Conservation (phyloP, 2,888 invertebrate species). For the Zootermopsis nevadensis region DNA sequence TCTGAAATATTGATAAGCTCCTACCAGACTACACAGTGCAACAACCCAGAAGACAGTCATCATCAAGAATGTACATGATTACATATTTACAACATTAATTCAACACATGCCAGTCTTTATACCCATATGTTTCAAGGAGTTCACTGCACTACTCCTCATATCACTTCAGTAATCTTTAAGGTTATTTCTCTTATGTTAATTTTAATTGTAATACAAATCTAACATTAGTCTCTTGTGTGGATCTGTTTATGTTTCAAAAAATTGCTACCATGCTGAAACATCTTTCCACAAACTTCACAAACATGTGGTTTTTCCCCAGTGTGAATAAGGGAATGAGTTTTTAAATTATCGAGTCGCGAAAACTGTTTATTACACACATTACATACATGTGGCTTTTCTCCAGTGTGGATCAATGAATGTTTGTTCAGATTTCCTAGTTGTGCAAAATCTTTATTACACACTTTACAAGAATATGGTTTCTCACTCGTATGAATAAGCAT, state of each 20-base stretch:
- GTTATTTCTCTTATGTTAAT: too few relatives aligned
- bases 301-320: constrained; percentile 15
- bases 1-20: too few relatives aligned
- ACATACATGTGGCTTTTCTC: constrained; percentile 25
- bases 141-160: too few relatives aligned
- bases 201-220: background rate
- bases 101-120: too few relatives aligned
- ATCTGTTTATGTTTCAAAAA: constrained; percentile 22
- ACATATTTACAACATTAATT: too few relatives aligned
- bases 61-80: too few relatives aligned
- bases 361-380: constrained; percentile 15
- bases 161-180: too few relatives aligned
- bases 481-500: constrained; percentile 13
- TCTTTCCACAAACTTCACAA: constrained; percentile 21
- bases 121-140: too few relatives aligned
- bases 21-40: too few relatives aligned
- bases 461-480: constrained; percentile 21
- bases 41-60: too few relatives aligned
- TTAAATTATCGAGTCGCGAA: constrained; percentile 5
- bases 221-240: background rate
- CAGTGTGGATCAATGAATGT: constrained; percentile 19
- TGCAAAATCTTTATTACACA: background rate
- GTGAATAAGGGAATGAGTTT: constrained; percentile 26
- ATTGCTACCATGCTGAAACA: constrained; percentile 25
- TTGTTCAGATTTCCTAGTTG: constrained; percentile 13